Conservation (phyloP, 2,888 invertebrate genomes). For the Caenorhabditis angaria region DNA sequence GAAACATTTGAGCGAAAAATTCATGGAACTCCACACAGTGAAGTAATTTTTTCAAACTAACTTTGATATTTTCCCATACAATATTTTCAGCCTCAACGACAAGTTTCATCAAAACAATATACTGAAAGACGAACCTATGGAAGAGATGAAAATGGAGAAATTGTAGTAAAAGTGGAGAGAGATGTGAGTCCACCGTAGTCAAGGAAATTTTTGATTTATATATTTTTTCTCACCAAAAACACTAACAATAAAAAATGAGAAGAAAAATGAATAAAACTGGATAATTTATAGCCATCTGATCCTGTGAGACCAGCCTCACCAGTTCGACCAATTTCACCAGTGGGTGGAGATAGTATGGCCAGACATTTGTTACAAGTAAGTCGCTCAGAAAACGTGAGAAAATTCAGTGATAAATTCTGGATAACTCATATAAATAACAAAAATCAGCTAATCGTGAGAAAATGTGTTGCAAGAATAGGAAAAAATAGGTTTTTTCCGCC, state of each 20-base stretch:
- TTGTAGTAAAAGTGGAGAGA: slow-evolving; percentile 68
- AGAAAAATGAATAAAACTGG: background rate
- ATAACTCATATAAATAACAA: no score
- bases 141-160: slow-evolving; percentile 67
- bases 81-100: slow-evolving; percentile 61
- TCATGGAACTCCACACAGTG: slow-evolving; percentile 61
- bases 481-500: no score
- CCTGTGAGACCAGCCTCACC: slow-evolving; percentile 67
- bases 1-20: slow-evolving; percentile 64
- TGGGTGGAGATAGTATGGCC: slow-evolving; percentile 35
- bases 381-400: no score
- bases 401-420: no score
- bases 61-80: background rate
- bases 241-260: slow-evolving; percentile 9
- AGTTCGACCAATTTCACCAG: slow-evolving; percentile 59
- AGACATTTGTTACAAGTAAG: slow-evolving; percentile 36
- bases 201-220: no score
- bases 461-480: no score
- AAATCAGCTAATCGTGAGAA: no score
- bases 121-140: slow-evolving; percentile 68
- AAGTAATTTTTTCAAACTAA: slow-evolving; percentile 34
- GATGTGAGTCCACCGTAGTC: slow-evolving; percentile 51
- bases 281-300: slow-evolving; percentile 58
- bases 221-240: background rate
- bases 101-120: slow-evolving; percentile 64